These are phyloP conservation scores for Micropoecilia bifurca DNA, from an alignment of 2,797 vertebrate species.

Conservation along the genomic window DNA sequence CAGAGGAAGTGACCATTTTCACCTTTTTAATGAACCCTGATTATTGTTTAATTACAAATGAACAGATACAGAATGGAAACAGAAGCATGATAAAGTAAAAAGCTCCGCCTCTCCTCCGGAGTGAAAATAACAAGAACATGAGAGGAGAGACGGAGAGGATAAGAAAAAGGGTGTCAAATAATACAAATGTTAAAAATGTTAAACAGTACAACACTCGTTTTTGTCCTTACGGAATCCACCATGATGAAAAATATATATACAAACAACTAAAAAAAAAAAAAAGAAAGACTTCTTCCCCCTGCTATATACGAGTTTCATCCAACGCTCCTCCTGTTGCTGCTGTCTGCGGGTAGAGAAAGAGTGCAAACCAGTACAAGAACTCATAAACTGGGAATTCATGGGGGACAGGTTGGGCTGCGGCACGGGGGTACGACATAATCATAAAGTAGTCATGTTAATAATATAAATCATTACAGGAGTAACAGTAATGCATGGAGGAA, in stretches of 20 bases:
- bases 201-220: constrained; percentile 73
- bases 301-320: background rate
- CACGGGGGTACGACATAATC: constrained; percentile 65
- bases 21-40: constrained; percentile 89
- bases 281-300: constrained; percentile 17
- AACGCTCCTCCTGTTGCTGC: constrained; percentile 51
- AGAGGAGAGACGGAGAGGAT: constrained; percentile 31
- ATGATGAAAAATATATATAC: constrained; percentile 74
- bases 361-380: constrained; percentile 57
- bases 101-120: constrained; percentile 46
- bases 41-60: constrained; percentile 88
- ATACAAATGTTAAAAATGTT: constrained; percentile 78
- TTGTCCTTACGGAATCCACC: constrained; percentile 74
- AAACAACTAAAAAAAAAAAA: constrained; percentile 70
- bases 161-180: constrained; percentile 53
- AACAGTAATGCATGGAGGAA: constrained; percentile 76
- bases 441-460: constrained; percentile 69
- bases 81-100: constrained; percentile 59
- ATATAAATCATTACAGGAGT: constrained; percentile 73
- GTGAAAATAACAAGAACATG: constrained; percentile 46
- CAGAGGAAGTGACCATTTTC: constrained; percentile 49
- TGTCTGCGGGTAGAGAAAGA: constrained; percentile 48
- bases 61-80: constrained; percentile 77
- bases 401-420: constrained; percentile 46
- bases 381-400: constrained; percentile 42